Conservation (phyloP, 2,797 vertebrate genomes). For the Hapalemur alaotrensis region DNA sequence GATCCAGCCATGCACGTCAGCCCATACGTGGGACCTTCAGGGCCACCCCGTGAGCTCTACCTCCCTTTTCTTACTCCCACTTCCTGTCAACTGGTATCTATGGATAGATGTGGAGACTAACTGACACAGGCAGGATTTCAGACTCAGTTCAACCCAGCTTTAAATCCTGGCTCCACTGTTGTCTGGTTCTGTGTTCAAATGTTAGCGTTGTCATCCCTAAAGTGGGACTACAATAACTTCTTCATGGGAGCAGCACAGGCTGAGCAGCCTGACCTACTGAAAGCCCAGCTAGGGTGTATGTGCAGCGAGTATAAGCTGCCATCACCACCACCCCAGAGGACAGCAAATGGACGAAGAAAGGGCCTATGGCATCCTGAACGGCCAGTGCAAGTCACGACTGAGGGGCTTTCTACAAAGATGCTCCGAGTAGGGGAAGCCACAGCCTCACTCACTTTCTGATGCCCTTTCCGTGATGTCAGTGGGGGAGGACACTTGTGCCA, state of each 20-base stretch:
- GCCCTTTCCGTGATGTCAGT: not conserved
- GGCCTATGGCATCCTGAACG: not conserved
- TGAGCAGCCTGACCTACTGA: not conserved
- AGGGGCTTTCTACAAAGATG: not conserved
- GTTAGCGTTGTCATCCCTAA: not conserved
- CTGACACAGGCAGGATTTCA: not conserved
- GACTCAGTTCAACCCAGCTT: not conserved
- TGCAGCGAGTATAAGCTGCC: not conserved
- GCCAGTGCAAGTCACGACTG: not conserved
- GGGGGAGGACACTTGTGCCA: not conserved
- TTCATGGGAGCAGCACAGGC: not conserved
- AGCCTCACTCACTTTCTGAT: not conserved
- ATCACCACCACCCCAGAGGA: not conserved
- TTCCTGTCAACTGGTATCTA: not conserved
- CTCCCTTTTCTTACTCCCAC: not conserved
- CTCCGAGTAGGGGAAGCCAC: not conserved
- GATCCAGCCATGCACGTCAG: conserved; percentile 33
- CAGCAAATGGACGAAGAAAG: not conserved
- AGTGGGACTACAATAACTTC: not conserved
- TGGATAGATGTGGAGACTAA: not conserved
- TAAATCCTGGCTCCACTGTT: not conserved
- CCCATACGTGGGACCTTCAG: rapidly evolving
- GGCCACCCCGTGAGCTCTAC: too few relatives aligned
- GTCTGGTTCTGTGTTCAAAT: not conserved
- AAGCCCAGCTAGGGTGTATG: not conserved